Conservation (phyloP, 92 coral and sea anemone species). For the Plumapathes pennacea region DNA sequence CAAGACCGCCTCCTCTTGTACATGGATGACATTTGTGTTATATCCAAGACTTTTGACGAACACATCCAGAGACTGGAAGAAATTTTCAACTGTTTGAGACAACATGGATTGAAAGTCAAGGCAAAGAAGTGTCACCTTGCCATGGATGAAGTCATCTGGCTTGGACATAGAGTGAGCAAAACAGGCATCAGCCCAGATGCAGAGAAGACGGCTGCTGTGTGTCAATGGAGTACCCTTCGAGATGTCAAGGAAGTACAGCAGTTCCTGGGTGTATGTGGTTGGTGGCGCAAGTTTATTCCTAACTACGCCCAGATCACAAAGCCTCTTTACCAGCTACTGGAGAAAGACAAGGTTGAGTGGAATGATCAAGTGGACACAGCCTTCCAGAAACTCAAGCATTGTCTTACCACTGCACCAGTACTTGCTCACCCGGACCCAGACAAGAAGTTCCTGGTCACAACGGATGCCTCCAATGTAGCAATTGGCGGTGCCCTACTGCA, state of each 20-base stretch:
- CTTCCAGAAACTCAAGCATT: slow-evolving; percentile 7
- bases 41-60: slow-evolving; percentile 14
- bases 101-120: slow-evolving; percentile 21
- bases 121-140: slow-evolving; percentile 27
- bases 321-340: slow-evolving; percentile 8
- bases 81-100: slow-evolving; percentile 9
- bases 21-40: slow-evolving; percentile 24
- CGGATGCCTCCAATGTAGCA: slow-evolving; percentile 10
- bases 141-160: slow-evolving; percentile 7
- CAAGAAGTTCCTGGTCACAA: slow-evolving; percentile 5
- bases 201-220: slow-evolving; percentile 11
- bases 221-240: slow-evolving; percentile 18
- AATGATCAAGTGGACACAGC: slow-evolving; percentile 3
- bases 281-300: slow-evolving; percentile 37
- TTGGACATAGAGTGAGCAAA: slow-evolving; percentile 19
- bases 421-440: slow-evolving; percentile 12
- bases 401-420: slow-evolving; percentile 12
- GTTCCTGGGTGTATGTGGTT: slow-evolving; percentile 28
- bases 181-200: slow-evolving; percentile 17
- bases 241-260: slow-evolving; percentile 8
- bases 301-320: slow-evolving; percentile 20
- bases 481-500: slow-evolving; percentile 12
- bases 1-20: slow-evolving; percentile 28
- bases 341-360: slow-evolving; percentile 4
- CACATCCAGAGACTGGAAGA: slow-evolving; percentile 19